These are phyloP conservation scores for Lithophane leautieri DNA, from an alignment of 2,888 invertebrate genomes.

Conservation along the genomic window DNA sequence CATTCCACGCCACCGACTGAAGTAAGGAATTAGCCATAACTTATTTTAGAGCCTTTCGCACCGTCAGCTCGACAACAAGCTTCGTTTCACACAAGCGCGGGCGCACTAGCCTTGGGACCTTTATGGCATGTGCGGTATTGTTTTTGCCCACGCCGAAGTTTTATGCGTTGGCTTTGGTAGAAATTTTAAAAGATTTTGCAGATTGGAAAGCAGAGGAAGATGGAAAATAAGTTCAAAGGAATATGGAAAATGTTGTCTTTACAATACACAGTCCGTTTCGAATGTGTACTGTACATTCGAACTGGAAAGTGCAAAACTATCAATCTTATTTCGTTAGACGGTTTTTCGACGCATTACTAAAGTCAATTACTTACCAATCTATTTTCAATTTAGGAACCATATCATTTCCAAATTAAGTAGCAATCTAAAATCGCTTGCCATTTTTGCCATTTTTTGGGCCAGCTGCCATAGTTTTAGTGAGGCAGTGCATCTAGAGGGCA, in stretches of 20 bases:
- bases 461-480: neutral
- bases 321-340: neutral
- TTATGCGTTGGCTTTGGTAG: slow-evolving; percentile 37
- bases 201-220: neutral
- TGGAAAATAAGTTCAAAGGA: neutral
- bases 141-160: slow-evolving; percentile 64
- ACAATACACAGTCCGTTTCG: too few relatives aligned
- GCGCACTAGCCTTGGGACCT: slow-evolving; percentile 57
- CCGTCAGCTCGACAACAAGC: slow-evolving; percentile 63
- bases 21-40: slow-evolving; percentile 81
- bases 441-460: neutral
- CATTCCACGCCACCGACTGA: slow-evolving; percentile 80
- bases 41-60: slow-evolving; percentile 78
- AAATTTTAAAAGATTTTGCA: slow-evolving; percentile 29
- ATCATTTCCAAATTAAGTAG: neutral
- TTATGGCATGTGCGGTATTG: slow-evolving; percentile 67
- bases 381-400: neutral
- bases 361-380: neutral
- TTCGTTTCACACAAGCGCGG: slow-evolving; percentile 66
- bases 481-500: slow-evolving; percentile 16
- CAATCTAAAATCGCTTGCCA: neutral
- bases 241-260: neutral
- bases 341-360: neutral
- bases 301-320: neutral
- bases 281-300: neutral